These are phyloP conservation scores for Bucorvus abyssinicus DNA, from an alignment of 2,797 vertebrate species.

Conservation along the genomic window DNA sequence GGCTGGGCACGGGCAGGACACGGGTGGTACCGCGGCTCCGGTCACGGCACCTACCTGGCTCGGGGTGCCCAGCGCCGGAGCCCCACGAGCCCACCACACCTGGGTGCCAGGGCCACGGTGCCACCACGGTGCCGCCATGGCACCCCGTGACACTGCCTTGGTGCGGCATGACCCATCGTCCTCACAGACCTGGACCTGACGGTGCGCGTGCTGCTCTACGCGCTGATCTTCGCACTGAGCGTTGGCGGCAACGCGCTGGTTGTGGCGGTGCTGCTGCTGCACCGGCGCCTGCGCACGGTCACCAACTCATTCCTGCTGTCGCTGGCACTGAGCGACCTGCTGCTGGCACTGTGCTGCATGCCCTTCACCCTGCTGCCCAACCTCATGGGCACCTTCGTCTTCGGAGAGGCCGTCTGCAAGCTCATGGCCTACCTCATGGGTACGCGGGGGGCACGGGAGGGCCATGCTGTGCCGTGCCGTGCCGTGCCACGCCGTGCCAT, in stretches of 20 bases:
- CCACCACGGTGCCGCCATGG: too few relatives aligned
- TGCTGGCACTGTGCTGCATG: conserved; percentile 93
- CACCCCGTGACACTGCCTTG: too few relatives aligned
- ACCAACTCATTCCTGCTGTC: conserved; percentile 96
- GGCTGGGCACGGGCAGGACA: too few relatives aligned
- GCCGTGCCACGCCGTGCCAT: background rate
- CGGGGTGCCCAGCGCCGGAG: too few relatives aligned
- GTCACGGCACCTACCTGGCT: too few relatives aligned
- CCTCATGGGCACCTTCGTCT: conserved; percentile 92
- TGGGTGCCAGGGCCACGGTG: too few relatives aligned
- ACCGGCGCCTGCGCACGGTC: conserved; percentile 90
- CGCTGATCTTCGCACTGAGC: conserved; percentile 88
- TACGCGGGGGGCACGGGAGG: conserved; percentile 22
- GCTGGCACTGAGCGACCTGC: conserved; percentile 91
- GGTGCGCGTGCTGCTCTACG: conserved; percentile 87
- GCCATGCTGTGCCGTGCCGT: accelerated
- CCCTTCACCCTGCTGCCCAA: conserved; percentile 94
- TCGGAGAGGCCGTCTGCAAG: conserved; percentile 91
- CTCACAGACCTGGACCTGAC: conserved; percentile 76
- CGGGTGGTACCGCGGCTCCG: too few relatives aligned
- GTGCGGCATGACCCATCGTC: too few relatives aligned
- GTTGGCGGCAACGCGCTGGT: conserved; percentile 90
- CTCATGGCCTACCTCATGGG: conserved; percentile 94
- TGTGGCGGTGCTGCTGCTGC: conserved; percentile 87
- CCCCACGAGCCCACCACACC: too few relatives aligned